Base-by-base conservation (phyloP, 2,113 vertebrate species). In the Phocoena sinus region DNA sequence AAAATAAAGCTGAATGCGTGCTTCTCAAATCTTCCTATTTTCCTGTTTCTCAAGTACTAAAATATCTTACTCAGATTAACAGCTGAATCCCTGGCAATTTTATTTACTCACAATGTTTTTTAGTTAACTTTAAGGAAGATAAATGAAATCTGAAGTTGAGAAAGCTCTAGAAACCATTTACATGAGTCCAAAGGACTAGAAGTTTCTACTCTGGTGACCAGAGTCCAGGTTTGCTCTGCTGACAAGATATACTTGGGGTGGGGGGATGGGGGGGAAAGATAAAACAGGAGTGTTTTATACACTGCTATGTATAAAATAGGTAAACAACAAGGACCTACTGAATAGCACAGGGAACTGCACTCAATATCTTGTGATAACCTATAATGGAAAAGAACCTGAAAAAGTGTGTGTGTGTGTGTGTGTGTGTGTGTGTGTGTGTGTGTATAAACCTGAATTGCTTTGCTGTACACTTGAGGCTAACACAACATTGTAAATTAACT, bases 41-140 rank as follows among this genome's bases (percentile, higher is more conserved):
- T 41, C 31, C 15, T 17, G n/a, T 71, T 68, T 91, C 38, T 79
- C 44, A 60, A 41, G 38, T 21, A 80, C 70, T 80, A 10, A 86
- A 62, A 58, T 44, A 68, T 26, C 67, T 89, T 80, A 80, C 31
- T 38, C 67, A 82, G 23, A 82, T 58, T 44, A 56, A 70, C 18
- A 81, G 79, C 41, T 76, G 8, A 26, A 81, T 31, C 9, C 7
- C 26, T 26, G 44, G n/a, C 41, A 68, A 58, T 47, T 23, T 23
- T 58, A 58, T 26, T 96, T 23, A 73, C 5, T 58, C 23, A 60
- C 58, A 31, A 9, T 63, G 25, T 50, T 81, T 73, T 70, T 71
- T 25, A 87, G 33, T 74, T 68, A 91, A 53, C 44, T 87, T 77
- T 18, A 21, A 94, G 65, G 47, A 91, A 91, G 91, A 73, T 63